A percentile compares a stretch with the other conserved stretches of the same genome.
These are phyloP conservation scores for Lagopus muta DNA, from an alignment of 2,113 vertebrate species.

Conservation along the genomic window DNA sequence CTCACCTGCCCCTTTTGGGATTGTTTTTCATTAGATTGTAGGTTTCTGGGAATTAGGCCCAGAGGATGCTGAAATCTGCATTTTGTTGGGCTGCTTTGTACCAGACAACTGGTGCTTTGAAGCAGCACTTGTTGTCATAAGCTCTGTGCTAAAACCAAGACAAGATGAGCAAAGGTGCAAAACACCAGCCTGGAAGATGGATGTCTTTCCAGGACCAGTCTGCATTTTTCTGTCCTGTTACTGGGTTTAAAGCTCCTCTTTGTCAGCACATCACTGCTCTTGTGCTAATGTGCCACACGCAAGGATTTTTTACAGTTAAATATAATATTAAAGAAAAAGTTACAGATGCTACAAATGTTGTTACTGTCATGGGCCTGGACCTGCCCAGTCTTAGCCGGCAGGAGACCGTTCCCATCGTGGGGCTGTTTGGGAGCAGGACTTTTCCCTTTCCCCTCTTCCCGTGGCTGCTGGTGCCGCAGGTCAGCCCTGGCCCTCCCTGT, in stretches of 20 bases:
- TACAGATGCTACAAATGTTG: not conserved
- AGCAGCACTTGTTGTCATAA: not conserved
- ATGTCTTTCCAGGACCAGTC: not conserved
- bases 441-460: not conserved
- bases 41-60: not conserved
- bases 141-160: not conserved
- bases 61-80: not conserved
- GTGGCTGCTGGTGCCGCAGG: constrained; percentile 12
- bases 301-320: not conserved
- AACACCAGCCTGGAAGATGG: not conserved
- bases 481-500: not conserved
- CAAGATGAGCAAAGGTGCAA: not conserved
- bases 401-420: not conserved
- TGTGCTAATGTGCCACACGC: not conserved
- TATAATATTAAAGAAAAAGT: not conserved
- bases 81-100: not conserved
- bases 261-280: not conserved
- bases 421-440: not conserved
- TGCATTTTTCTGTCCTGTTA: not conserved
- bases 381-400: not conserved
- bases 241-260: not conserved
- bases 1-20: not conserved
- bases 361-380: not conserved
- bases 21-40: not conserved
- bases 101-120: not conserved